Conservation (phyloP, 1,140 invertebrate species). For the Plectrocnemia conspersa region DNA sequence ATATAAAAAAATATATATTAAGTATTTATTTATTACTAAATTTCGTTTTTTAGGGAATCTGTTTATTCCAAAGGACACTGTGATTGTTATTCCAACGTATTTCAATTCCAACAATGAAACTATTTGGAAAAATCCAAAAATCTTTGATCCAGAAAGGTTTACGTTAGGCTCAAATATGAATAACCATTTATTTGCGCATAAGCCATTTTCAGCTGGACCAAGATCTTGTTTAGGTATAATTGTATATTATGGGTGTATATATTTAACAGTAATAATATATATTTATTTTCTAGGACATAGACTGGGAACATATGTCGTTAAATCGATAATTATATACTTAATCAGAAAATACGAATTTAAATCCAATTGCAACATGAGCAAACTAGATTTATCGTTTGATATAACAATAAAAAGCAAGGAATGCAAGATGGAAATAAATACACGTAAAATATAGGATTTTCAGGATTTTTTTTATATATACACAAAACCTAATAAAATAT, state of each 20-base stretch:
- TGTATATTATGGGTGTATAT: background rate
- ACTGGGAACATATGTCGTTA: background rate
- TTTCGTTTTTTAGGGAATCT: constrained; percentile 7
- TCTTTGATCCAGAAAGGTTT: constrained; percentile 9
- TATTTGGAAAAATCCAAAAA: background rate
- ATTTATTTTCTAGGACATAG: constrained; percentile 4
- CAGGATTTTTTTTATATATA: no score
- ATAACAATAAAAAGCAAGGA: no score
- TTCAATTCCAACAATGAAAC: background rate
- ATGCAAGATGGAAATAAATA: no score
- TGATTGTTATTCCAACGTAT: constrained; percentile 5
- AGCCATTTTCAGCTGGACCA: constrained; percentile 4
- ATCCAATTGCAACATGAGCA: background rate
- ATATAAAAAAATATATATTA: background rate
- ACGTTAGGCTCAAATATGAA: background rate
- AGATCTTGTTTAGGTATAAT: constrained; percentile 10
- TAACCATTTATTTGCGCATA: background rate
- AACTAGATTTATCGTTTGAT: background rate
- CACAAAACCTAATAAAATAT: no score
- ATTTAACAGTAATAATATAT: background rate
- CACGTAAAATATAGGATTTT: no score
- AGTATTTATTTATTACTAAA: background rate
- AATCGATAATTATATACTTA: constrained; percentile 3
- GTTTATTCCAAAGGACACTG: background rate
- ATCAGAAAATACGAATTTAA: constrained; percentile 10